Conservation (phyloP, 2,113 vertebrate species). For the Pithys albifrons region DNA sequence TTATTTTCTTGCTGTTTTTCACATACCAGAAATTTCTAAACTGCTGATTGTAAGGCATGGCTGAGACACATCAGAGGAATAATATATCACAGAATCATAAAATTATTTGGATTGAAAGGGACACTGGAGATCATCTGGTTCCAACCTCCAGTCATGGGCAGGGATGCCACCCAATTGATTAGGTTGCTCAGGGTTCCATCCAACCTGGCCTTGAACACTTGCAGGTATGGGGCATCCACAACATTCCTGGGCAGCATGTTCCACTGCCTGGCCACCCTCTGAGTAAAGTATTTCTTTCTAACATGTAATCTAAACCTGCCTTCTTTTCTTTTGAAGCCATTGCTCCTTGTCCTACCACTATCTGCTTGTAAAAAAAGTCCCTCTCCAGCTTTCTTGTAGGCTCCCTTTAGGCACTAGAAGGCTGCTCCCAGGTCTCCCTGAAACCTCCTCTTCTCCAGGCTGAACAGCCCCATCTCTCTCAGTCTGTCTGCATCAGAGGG, state of each 20-base stretch:
- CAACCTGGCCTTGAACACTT: not conserved
- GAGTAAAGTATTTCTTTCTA: not conserved
- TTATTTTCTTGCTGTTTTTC: not conserved
- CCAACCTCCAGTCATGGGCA: not conserved
- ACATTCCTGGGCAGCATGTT: not conserved
- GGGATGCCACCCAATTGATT: not conserved
- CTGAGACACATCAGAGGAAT: not conserved
- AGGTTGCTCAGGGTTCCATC: not conserved
- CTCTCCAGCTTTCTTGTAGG: not conserved
- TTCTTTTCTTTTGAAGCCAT: not conserved
- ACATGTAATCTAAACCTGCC: not conserved
- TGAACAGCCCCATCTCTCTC: not conserved
- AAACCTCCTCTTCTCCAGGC: not conserved
- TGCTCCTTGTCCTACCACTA: not conserved
- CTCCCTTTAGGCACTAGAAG: not conserved
- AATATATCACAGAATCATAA: not conserved
- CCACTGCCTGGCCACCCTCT: not conserved
- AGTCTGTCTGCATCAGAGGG: not conserved
- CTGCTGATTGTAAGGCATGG: not conserved
- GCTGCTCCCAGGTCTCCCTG: not conserved
- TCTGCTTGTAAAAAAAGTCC: not conserved
- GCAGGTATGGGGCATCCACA: not conserved
- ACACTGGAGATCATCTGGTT: not conserved
- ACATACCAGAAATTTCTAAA: not conserved
- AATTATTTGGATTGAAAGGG: not conserved